A percentile compares a stretch with the other conserved stretches of the same genome.
Conservation (phyloP, 2,113 vertebrate genomes). For the Raja brachyura region DNA sequence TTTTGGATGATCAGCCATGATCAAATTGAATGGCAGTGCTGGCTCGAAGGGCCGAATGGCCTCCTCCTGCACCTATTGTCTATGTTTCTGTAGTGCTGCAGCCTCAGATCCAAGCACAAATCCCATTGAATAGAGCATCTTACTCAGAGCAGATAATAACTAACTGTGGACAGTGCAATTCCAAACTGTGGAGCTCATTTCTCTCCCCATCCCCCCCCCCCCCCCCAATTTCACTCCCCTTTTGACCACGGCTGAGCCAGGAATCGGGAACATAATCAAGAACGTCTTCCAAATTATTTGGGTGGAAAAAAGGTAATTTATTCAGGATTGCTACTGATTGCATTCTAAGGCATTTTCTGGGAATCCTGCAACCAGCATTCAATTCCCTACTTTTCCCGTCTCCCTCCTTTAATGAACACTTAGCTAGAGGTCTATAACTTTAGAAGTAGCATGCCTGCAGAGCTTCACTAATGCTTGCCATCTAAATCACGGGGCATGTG, state of each 20-base stretch:
- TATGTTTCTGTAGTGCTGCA: neutral
- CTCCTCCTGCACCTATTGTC: no score
- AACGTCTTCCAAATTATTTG: constrained; percentile 3
- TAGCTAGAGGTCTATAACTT: constrained; percentile 22
- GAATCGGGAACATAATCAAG: no score
- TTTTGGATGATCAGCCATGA: no score
- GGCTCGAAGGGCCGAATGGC: no score
- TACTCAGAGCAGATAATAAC: neutral
- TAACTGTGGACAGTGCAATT: neutral
- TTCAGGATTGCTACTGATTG: neutral
- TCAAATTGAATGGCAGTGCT: no score
- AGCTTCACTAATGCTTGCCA: neutral
- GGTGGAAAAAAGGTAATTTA: constrained; percentile 9
- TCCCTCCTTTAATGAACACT: neutral
- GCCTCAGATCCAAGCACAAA: neutral
- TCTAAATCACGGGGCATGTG: neutral
- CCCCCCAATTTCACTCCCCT: no score
- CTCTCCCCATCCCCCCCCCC: neutral
- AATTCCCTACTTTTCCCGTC: neutral
- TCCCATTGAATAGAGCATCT: neutral
- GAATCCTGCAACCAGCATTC: constrained; percentile 25
- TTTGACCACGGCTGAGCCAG: neutral
- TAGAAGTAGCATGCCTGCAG: neutral
- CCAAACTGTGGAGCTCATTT: neutral
- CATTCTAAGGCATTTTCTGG: constrained; percentile 29